Base-by-base conservation (phyloP, 1,140 invertebrate species). In the Gonatopus flavifemur region DNA sequence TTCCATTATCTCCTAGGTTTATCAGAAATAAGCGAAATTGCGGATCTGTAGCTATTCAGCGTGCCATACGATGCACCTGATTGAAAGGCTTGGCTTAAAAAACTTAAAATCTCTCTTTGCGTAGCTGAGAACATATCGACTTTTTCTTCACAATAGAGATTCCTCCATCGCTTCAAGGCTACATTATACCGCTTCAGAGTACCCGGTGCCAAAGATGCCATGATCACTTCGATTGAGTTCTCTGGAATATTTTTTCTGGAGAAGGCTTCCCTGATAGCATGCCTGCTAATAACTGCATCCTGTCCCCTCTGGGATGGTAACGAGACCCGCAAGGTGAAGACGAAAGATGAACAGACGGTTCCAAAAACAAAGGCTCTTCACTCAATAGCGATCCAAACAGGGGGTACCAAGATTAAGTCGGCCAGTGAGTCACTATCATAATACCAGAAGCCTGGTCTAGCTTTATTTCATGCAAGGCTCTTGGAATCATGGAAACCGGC, bases 11-110 rank as follows among this genome's bases (percentile, higher is more conserved):
- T 7, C 55, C 55, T n/a, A 62, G 52, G 55, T 21, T 59, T 36
- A 5, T 30, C 3, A 2, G 50, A 32, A n/a, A 62, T 38, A 10
- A 60, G 46, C 2, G 62, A 61, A 18, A 59, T 57, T 8, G 66
- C 60, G 21, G 49, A 39, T 50, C 44, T 44, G 13, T 8, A 20
- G 2, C 39, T 52, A 49, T 68, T 70, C 1, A 70, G n/a, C 6
- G 57, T 48, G 6, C 59, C 54, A 45, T 33, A 33, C 5, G 32
- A 33, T 8, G 32, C 32, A 13, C 32, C 32, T 33, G 6, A 9
- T 5, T 55, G 16, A 24, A 53, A 57, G 4, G n/a, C 9, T 18
- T 19, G 3, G 3, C 48, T 31, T 32, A 52, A 43, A 42, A 57
- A 62, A 8, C 22, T 12, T 18, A 57, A 24, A 2, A 55, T 6